A percentile compares a stretch with the other conserved stretches of the same genome.
Evolutionary conservation across 1,140 invertebrate species (phyloP).

Genomic region (Protaetia brevitarsis): DNA sequence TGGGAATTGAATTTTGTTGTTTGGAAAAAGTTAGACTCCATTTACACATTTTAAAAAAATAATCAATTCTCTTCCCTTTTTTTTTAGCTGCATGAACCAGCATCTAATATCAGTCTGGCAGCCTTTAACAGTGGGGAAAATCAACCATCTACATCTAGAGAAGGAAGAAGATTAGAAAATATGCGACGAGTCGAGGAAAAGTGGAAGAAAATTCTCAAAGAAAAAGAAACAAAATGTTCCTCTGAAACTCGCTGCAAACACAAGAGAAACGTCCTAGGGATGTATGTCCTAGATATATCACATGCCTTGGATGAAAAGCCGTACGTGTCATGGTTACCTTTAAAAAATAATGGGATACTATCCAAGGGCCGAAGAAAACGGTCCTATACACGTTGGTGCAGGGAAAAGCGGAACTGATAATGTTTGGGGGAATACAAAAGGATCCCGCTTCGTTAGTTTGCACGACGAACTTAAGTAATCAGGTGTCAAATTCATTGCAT

Average conservation of each 20-base stretch:
- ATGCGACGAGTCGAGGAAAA: constrained; percentile 36
- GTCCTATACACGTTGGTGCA: constrained; percentile 86
- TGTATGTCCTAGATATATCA: constrained; percentile 86
- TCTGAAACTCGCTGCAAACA: constrained; percentile 33
- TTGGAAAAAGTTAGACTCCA: too few species aligned
- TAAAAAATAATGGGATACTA: constrained; percentile 58
- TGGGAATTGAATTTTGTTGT: too few species aligned
- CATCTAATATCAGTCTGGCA: constrained; percentile 27
- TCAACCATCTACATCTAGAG: constrained; percentile 18
- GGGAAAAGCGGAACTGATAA: constrained; percentile 86
- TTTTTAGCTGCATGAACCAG: neutral
- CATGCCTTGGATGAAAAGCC: constrained; percentile 63
- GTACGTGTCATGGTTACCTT: constrained; percentile 73
- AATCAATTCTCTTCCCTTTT: too few species aligned
- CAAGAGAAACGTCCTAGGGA: constrained; percentile 54
- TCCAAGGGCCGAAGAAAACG: constrained; percentile 78
- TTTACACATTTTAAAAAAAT: too few species aligned
- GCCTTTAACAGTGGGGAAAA: constrained; percentile 29
- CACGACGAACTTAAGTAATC: constrained; percentile 50
- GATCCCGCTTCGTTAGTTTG: constrained; percentile 57
- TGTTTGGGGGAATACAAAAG: constrained; percentile 91
- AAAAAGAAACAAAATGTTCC: constrained; percentile 23
- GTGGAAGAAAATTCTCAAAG: constrained; percentile 23
- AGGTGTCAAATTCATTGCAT: constrained; percentile 77
- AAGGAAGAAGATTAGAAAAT: constrained; percentile 33